A percentile compares a stretch with the other conserved stretches of the same genome.
These are phyloP conservation scores for Magallana gigas DNA, from an alignment of 1,140 invertebrate species.

Conservation along the genomic window DNA sequence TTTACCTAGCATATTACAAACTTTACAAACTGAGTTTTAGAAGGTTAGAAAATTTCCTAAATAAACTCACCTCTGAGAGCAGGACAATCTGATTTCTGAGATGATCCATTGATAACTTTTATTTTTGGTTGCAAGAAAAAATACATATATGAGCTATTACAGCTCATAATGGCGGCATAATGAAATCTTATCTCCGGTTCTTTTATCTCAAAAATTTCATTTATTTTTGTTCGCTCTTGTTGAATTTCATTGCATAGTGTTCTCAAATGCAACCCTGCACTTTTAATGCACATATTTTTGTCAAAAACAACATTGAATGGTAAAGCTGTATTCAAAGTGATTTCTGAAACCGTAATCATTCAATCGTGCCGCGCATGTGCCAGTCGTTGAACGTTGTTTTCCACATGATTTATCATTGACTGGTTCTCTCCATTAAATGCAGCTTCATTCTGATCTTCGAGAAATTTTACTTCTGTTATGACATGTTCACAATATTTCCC, in stretches of 20 bases:
- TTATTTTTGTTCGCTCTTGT: conserved; percentile 40
- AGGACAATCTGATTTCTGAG: conserved; percentile 33
- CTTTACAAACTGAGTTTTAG: no score
- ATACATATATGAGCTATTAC: conserved; percentile 48
- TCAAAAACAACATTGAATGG: conserved; percentile 46
- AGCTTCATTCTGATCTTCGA: not conserved
- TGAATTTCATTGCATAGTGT: conserved; percentile 44
- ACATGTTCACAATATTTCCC: conserved; percentile 49
- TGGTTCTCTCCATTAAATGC: conserved; percentile 5
- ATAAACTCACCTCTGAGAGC: conserved; percentile 38
- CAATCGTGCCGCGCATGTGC: conserved; percentile 36
- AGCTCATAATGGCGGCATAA: conserved; percentile 38
- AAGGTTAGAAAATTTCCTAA: not conserved
- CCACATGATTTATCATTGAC: not conserved
- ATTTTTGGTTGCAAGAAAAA: conserved; percentile 49
- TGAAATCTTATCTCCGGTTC: conserved; percentile 36
- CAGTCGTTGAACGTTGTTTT: conserved; percentile 8
- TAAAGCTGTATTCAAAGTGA: conserved; percentile 36
- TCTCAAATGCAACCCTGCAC: conserved; percentile 46
- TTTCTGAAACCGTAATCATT: conserved; percentile 31
- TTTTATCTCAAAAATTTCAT: conserved; percentile 46
- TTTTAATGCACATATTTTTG: conserved; percentile 39
- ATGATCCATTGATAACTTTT: not conserved
- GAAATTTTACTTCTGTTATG: conserved; percentile 41
- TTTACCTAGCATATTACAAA: no score